Percentiles rank a stretch among this genome's conserved stretches.
Conservation (phyloP, 1,140 invertebrate genomes). For the Penaeus vannamei region DNA sequence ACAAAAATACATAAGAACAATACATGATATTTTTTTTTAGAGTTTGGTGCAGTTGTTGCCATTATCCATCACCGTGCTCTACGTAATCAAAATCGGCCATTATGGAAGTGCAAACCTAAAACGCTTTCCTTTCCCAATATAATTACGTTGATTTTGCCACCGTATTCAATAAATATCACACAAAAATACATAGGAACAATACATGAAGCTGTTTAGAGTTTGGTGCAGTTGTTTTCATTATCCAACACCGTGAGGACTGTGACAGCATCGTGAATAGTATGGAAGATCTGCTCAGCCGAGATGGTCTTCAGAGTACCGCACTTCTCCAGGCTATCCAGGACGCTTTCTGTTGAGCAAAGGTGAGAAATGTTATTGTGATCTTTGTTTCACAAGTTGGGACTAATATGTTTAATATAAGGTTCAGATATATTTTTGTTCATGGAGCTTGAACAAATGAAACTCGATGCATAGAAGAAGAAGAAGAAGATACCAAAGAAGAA, state of each 20-base stretch:
- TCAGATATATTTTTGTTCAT: too few species aligned
- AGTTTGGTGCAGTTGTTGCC: too few species aligned
- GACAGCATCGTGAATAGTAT: constrained; percentile 52
- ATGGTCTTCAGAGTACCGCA: constrained; percentile 44
- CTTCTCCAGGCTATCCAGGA: constrained; percentile 28
- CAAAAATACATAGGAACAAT: too few species aligned
- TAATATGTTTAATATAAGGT: not conserved
- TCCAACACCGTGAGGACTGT: not conserved
- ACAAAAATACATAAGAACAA: too few species aligned
- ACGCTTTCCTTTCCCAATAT: too few species aligned
- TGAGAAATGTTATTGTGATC: not conserved
- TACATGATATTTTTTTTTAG: too few species aligned
- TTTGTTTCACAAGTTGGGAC: not conserved
- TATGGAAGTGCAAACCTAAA: too few species aligned
- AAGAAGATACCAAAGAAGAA: too few species aligned
- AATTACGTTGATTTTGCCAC: not conserved
- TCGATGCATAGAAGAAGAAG: too few species aligned
- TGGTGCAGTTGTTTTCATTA: not conserved
- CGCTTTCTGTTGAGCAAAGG: constrained; percentile 30
- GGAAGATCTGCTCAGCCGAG: constrained; percentile 33
- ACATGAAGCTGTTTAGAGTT: constrained; percentile 27
- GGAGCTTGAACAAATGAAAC: not conserved
- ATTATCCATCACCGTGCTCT: too few species aligned
- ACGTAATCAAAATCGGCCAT: too few species aligned
- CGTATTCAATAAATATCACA: not conserved